A percentile compares a stretch with the other conserved stretches of the same genome.
Conservation (phyloP, 2,888 invertebrate species). For the Sminthurides aquaticus region DNA sequence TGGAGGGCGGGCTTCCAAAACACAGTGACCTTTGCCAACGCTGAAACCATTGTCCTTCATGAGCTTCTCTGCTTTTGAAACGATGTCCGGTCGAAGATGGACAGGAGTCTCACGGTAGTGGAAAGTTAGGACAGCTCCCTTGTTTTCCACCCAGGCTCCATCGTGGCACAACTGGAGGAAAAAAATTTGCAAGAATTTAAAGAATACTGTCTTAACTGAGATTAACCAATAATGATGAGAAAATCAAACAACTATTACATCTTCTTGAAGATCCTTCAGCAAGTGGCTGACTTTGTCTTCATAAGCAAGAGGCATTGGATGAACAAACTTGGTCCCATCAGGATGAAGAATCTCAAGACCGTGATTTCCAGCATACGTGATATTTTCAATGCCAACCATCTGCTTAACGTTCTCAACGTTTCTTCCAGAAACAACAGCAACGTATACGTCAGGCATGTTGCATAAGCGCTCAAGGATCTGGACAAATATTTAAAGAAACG, state of each 20-base stretch:
- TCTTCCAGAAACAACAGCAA: constrained; percentile 77
- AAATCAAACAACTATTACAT: constrained; percentile 38
- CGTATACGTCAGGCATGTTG: constrained; percentile 77
- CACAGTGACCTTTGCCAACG: constrained; percentile 70
- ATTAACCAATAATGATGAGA: constrained; percentile 8
- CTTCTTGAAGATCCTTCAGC: constrained; percentile 66
- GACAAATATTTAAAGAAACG: constrained; percentile 1
- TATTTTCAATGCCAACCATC: constrained; percentile 85
- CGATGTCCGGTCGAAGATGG: constrained; percentile 59
- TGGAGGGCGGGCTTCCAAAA: constrained; percentile 82
- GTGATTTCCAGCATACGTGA: constrained; percentile 84
- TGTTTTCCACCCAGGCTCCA: constrained; percentile 88
- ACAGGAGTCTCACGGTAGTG: constrained; percentile 77
- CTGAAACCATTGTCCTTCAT: constrained; percentile 68
- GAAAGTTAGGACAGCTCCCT: constrained; percentile 76
- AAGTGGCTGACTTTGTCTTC: constrained; percentile 70
- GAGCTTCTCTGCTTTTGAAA: constrained; percentile 62
- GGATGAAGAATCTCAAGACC: constrained; percentile 74
- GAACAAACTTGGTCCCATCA: constrained; percentile 81
- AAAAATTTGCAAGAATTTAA: too few species aligned
- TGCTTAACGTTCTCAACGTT: constrained; percentile 79
- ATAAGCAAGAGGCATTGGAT: constrained; percentile 76
- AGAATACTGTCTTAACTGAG: constrained; percentile 6
- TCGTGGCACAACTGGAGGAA: constrained; percentile 63
- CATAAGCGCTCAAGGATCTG: constrained; percentile 70